Percentiles rank a stretch among this genome's conserved stretches.
phyloP scores from a whole-genome alignment of 1,140 invertebrate species.

The Cylas formicarius region DNA sequence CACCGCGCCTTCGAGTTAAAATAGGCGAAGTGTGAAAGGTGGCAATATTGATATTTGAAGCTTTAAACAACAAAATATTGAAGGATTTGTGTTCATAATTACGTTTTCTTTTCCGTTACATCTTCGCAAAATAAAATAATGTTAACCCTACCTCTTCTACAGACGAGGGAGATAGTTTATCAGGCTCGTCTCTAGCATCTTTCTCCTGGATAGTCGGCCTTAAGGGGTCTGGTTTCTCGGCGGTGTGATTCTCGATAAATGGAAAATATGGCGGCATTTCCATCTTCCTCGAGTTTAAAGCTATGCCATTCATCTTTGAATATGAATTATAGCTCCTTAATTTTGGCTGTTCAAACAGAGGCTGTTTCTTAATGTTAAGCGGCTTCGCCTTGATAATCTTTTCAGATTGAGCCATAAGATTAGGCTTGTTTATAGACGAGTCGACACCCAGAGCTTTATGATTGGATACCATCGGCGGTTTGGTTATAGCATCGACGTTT shows the following conservation, averaged over 20 bases:
- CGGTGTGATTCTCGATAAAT: slow-evolving; percentile 60
- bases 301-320: slow-evolving; percentile 48
- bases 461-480: slow-evolving; percentile 34
- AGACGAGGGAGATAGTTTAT: slow-evolving; percentile 43
- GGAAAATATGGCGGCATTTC: slow-evolving; percentile 77
- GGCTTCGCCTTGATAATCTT: slow-evolving; percentile 72
- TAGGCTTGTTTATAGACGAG: neutral
- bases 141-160: slow-evolving; percentile 21
- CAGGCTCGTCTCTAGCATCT: slow-evolving; percentile 44
- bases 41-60: too few species aligned
- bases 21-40: too few species aligned
- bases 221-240: slow-evolving; percentile 19
- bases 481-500: slow-evolving; percentile 25
- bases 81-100: slow-evolving; percentile 39
- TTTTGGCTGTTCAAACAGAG: slow-evolving; percentile 66
- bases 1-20: too few species aligned
- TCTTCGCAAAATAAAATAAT: too few species aligned
- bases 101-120: too few species aligned
- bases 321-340: slow-evolving; percentile 53
- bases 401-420: too few species aligned
- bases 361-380: slow-evolving; percentile 69
- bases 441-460: slow-evolving; percentile 5
- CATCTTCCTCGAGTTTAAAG: slow-evolving; percentile 64
- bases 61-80: too few species aligned
- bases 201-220: slow-evolving; percentile 25